Evolutionary conservation across 2,113 vertebrate species (phyloP).

Genomic region (Vireo altiloquus): DNA sequence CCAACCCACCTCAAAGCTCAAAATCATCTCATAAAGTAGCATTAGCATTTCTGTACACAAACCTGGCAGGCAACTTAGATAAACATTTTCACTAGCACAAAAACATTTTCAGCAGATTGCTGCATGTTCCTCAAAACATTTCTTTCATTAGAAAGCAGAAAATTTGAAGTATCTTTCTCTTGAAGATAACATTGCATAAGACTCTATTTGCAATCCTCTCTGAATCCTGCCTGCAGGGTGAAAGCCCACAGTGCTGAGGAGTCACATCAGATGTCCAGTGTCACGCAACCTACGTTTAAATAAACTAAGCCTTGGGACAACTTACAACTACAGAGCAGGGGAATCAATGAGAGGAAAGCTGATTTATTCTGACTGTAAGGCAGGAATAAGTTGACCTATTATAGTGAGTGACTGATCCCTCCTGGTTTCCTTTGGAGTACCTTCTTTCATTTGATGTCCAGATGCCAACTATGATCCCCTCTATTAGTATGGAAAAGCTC

Average conservation of each 20-base stretch:
- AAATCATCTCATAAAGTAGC: not conserved
- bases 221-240: not conserved
- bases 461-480: not conserved
- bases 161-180: not conserved
- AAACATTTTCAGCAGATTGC: constrained; percentile 8
- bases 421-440: not conserved
- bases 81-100: not conserved
- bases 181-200: not conserved
- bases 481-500: not conserved
- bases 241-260: not conserved
- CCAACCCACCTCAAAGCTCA: not conserved
- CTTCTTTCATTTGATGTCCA: not conserved
- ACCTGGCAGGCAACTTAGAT: not conserved
- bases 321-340: not conserved
- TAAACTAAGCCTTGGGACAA: not conserved
- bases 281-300: not conserved
- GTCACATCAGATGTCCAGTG: not conserved
- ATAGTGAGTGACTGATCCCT: not conserved
- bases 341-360: not conserved
- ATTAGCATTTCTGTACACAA: not conserved
- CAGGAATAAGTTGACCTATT: not conserved
- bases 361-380: constrained; percentile 2
- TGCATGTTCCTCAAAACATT: not conserved
- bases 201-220: not conserved
- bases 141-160: not conserved